Evolutionary conservation across 2,888 invertebrate genomes (phyloP), one percentile per base, ranked within the genome.

Genomic region (Cheilosia soror): DNA sequence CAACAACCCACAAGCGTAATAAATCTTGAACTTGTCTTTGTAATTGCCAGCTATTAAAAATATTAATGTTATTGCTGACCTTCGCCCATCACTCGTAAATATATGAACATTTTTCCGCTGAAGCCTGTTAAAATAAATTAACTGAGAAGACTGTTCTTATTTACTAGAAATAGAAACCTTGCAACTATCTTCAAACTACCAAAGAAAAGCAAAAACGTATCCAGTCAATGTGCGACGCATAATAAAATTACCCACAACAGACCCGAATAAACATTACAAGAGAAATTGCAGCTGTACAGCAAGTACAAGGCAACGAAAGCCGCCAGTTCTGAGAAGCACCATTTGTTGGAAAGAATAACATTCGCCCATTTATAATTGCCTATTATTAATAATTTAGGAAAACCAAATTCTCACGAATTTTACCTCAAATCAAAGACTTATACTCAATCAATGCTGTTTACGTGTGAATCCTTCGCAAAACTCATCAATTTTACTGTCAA

Each of bases 371-470:
- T 31, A 58, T 31, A 15, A 53, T 20, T 44, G 33, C 15, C 15
- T 42, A 31, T 33, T 33, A 53, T n/a, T 44, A 63, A 44, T 37
- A 5, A 57, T 63, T 63, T 53, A 63, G 63, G 25, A 53, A 42
- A 27, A 9, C 27, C 3, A 3, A 11, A 13, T 53, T 55, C 44
- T 9, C 3, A 57, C 6, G 29, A 53, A 65, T 65, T 49, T 37
- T 11, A 40, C 13, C 44, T 31, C 3, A 15, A 40, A 51, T 27
- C 31, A 31, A 15, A 58, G 27, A 49, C 60, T 42, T 40, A n/a
- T 42, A 37, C 63, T 69, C 42, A 37, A 49, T 68, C 68, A 33
- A 29, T 27, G 7, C 62, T 69, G 63, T 71, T 63, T 69, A 71
- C 55, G 25, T 9, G 37, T 47, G 33, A 76, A 37, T 69, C 63